Base-by-base conservation (phyloP, 2,888 invertebrate species). In the Hypomecis atomaria region DNA sequence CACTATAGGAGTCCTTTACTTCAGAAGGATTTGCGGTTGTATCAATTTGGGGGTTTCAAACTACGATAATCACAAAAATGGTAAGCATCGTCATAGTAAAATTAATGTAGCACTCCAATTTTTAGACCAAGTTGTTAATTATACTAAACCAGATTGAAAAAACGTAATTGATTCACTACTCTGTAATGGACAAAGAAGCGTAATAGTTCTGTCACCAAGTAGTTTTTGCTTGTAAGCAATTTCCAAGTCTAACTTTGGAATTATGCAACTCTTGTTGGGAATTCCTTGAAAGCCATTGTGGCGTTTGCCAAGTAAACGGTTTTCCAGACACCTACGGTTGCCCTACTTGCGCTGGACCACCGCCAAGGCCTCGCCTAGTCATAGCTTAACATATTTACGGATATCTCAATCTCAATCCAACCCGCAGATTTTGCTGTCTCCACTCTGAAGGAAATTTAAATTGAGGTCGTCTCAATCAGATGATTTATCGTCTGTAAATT, bases 241-340 rank as follows among this genome's bases (percentile, higher is more conserved):
- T 23, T 23, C 23, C 23, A 23, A 23, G 23, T 55, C 11, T 62
- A 43, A 40, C 64, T 56, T 49, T 13, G 33, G 58, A 53, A 55
- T 59, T 60, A 72, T 72, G 66, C 62, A 59, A 49, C 57, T 57
- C n/a, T 55, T 65, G 72, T 73, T 71, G 74, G 73, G 80, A 85
- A 86, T 84, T 82, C 82, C 78, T 79, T 79, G 86, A 80, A 83
- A 78, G 81, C 84, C 85, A 83, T 86, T 86, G 86, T 81, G 84
- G 87, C 72, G 82, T 79, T 83, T 88, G 91, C 90, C 89, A 91
- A 87, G 85, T 86, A 85, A 67, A 90, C 88, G 87, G 88, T 90
- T 78, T 78, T 81, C 79, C 82, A 81, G 85, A 84, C 82, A 86
- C 83, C 84, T 83, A 86, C 83, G 52, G 38, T 78, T 86, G 90